These are phyloP conservation scores for Siniperca undulata DNA, from an alignment of 2,797 vertebrate species.

Conservation along the genomic window DNA sequence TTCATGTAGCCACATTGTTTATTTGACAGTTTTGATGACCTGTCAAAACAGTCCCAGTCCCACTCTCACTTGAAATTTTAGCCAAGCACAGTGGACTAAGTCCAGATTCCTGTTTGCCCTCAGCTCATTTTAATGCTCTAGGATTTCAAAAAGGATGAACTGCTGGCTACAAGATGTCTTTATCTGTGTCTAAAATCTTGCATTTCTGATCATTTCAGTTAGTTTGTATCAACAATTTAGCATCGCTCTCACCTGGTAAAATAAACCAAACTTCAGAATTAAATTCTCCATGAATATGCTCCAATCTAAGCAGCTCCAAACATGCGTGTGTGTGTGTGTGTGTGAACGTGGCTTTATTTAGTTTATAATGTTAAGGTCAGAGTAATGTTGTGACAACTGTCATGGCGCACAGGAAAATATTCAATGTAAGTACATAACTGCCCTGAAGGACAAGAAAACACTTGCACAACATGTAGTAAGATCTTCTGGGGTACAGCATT, in stretches of 20 bases:
- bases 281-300: neutral
- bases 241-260: neutral
- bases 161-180: neutral
- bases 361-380: neutral
- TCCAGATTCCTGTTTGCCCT: too few relatives aligned
- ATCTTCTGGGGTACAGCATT: fast-evolving
- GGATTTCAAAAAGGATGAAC: neutral
- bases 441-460: slow-evolving; percentile 7
- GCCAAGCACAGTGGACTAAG: neutral
- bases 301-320: neutral
- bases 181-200: neutral
- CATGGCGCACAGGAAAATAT: neutral
- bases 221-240: neutral
- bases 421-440: neutral
- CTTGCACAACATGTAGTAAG: neutral
- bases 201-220: neutral
- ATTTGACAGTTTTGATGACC: neutral
- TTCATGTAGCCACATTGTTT: neutral
- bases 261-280: neutral
- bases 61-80: neutral
- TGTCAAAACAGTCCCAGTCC: neutral
- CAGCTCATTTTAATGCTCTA: neutral
- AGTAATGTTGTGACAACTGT: neutral
- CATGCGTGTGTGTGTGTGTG: neutral
- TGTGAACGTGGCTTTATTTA: neutral